These are phyloP conservation scores for Amazona vittata DNA, from an alignment of 2,113 vertebrate genomes.

Conservation along the genomic window DNA sequence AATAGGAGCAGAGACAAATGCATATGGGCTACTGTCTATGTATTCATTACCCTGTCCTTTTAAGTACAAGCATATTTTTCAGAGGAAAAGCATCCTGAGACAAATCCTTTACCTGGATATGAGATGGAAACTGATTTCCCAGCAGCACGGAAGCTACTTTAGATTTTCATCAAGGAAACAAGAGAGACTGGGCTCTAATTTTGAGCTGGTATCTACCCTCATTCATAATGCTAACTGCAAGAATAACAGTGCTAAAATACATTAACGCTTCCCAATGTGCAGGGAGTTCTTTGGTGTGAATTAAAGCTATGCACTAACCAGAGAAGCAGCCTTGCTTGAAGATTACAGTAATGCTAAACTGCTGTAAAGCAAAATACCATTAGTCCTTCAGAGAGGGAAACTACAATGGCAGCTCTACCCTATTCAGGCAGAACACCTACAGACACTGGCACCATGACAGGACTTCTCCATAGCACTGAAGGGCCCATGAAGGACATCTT, in stretches of 20 bases:
- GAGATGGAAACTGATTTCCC: background rate
- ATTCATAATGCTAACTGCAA: background rate
- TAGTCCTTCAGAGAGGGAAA: background rate
- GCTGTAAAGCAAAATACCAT: background rate
- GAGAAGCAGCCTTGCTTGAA: background rate
- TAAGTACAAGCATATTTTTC: background rate
- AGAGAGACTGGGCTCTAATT: background rate
- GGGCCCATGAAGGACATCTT: background rate
- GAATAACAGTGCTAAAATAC: background rate
- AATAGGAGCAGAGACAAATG: background rate
- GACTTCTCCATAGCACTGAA: background rate
- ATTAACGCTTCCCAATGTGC: background rate
- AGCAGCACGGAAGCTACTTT: background rate
- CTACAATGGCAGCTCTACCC: rapidly evolving
- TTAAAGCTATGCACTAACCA: background rate
- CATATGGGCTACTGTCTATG: background rate
- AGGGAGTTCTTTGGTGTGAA: background rate
- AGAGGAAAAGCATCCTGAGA: background rate
- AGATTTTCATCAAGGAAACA: background rate
- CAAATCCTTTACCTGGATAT: background rate
- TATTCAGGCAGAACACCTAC: background rate
- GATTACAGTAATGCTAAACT: background rate
- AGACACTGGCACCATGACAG: background rate
- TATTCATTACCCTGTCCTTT: background rate
- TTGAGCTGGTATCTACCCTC: rapidly evolving